A percentile compares a stretch with the other conserved stretches of the same genome.
Conservation (phyloP, 2,888 invertebrate species). For the Eristalinus aeneus region DNA sequence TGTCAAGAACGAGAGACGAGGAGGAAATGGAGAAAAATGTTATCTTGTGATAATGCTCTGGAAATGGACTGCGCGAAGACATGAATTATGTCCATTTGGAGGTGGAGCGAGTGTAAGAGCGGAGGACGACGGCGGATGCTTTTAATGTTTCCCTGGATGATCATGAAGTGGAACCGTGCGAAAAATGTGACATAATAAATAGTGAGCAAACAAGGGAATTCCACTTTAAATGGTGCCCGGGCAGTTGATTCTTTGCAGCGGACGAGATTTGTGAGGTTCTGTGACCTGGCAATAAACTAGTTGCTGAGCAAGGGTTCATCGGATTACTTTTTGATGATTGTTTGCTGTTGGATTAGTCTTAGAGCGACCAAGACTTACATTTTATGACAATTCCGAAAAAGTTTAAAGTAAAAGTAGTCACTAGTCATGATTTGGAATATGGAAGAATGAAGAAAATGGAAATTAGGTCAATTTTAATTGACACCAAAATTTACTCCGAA, state of each 20-base stretch:
- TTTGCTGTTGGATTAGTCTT: neutral
- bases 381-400: too few species aligned
- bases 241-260: neutral
- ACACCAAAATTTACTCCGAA: neutral
- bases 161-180: slow-evolving; percentile 31
- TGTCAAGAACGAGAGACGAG: slow-evolving; percentile 32
- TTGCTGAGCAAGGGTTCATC: neutral
- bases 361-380: neutral
- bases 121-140: slow-evolving; percentile 1
- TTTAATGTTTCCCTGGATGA: slow-evolving; percentile 48
- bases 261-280: neutral
- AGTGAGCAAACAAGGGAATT: neutral
- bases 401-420: too few species aligned
- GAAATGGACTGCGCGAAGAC: slow-evolving; percentile 44
- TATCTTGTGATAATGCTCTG: slow-evolving; percentile 47
- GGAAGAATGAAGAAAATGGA: too few species aligned
- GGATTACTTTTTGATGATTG: neutral
- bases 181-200: slow-evolving; percentile 35
- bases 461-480: too few species aligned
- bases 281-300: neutral
- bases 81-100: slow-evolving; percentile 39
- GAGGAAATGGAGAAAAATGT: slow-evolving; percentile 9
- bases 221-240: neutral
- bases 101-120: neutral
- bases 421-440: too few species aligned